These are phyloP conservation scores for Acrobasis repandana DNA, from an alignment of 2,888 invertebrate genomes.

Conservation along the genomic window DNA sequence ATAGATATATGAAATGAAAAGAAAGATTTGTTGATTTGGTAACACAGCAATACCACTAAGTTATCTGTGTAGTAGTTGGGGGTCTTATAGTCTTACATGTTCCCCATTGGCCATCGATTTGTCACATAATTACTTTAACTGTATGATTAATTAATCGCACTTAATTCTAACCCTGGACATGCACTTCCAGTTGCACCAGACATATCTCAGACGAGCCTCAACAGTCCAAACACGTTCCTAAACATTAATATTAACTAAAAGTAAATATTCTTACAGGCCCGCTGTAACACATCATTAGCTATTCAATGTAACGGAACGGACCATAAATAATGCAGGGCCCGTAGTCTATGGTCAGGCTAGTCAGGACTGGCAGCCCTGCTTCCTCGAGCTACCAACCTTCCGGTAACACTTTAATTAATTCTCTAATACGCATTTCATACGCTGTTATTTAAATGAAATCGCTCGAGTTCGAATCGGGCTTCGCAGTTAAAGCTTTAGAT, in stretches of 20 bases:
- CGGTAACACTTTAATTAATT: slow-evolving; percentile 49
- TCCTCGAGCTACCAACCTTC: slow-evolving; percentile 35
- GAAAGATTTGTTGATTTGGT: no score
- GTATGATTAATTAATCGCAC: not conserved
- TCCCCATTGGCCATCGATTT: no score
- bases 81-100: no score
- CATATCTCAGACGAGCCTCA: slow-evolving; percentile 37
- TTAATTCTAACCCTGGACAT: slow-evolving; percentile 23
- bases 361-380: slow-evolving; percentile 28
- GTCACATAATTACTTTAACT: not conserved
- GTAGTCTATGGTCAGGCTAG: slow-evolving; percentile 45
- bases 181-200: slow-evolving; percentile 29
- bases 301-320: slow-evolving; percentile 62
- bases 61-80: no score
- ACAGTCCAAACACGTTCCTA: slow-evolving; percentile 23
- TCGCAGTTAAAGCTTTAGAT: slow-evolving; percentile 3
- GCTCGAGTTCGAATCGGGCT: slow-evolving; percentile 31
- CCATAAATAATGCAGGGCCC: slow-evolving; percentile 54
- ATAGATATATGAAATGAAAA: no score
- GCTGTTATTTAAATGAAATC: slow-evolving; percentile 55
- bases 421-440: slow-evolving; percentile 54
- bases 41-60: no score
- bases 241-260: slow-evolving; percentile 55
- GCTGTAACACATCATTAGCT: slow-evolving; percentile 52
- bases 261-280: slow-evolving; percentile 46